Evolutionary conservation across 2,888 invertebrate genomes (phyloP), one percentile per base, ranked within the genome.

Genomic region (Tipula lateralis): DNA sequence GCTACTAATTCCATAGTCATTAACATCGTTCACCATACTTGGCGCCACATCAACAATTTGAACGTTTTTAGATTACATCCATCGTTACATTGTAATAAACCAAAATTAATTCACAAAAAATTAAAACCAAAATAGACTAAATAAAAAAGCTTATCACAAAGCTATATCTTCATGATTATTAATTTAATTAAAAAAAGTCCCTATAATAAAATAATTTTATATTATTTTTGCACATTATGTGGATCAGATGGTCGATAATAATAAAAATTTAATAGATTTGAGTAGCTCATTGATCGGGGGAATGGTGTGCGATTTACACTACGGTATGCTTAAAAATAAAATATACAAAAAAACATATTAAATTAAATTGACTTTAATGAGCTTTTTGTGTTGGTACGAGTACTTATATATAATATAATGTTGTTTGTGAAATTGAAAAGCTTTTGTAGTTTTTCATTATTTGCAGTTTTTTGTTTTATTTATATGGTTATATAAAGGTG

Each of bases 231-330:
- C 19, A 66, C 66, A 66, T 66, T 66, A 66, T 66, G 66, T 66
- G 66, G 66, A 66, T 66, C 66, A 66, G 66, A 66, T 66, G 66
- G 66, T 66, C 66, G 19, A 66, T 24, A 66, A 24, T 66, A 66
- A 66, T 66, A 66, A 66, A 19, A 66, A 66, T 66, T 66, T 66
- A 66, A 66, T 66, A 66, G 66, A 66, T 66, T 66, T 66, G 66
- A 24, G n/a, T 66, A 24, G 66, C 66, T 66, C 2, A 12, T 2
- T 24, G 66, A 24, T 9, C 24, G 66, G 24, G 24, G 66, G 24
- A 9, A 24, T 66, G 66, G 7, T 66, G 16, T 44, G 16, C 16
- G 44, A 19, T 19, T 19, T 19, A 12, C 13, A 19, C 5, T 50
- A 5, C 6, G 50, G 50, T 1, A 5, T 50, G n/a, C n/a, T n/a